Base-by-base conservation (phyloP, 2,113 vertebrate genomes). In the Zingel zingel region DNA sequence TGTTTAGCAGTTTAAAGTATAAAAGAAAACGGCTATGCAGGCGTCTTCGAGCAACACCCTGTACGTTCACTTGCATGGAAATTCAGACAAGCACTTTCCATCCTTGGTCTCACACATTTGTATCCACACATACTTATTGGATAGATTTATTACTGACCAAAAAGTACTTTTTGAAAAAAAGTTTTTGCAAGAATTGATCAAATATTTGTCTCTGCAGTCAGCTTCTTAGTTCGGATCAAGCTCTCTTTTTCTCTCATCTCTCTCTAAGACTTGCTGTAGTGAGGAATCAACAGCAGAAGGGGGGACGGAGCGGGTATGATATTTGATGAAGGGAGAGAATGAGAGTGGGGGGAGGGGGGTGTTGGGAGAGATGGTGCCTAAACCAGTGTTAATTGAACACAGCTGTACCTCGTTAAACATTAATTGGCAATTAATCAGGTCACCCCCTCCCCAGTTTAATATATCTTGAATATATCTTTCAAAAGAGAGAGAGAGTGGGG, bases 341-440 rank as follows among this genome's bases (percentile, higher is more conserved):
- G 51, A 16, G 47, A 9, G 53, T n/a, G n/a, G n/a, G n/a, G n/a
- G n/a, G n/a, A n/a, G 21, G 16, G 67, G 43, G 69, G 62, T 67
- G 82, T 48, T 6, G 43, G 58, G 43, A 85, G 86, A 88, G 79
- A 74, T 19, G 51, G 77, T 25, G 66, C 58, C 82, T 86, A 79
- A 90, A 92, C 75, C 86, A 81, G 87, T 88, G 92, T 93, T 95
- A 95, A 95, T 95, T 94, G 92, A 93, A 91, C 91, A 94, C 95
- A 95, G 94, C 94, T 95, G 94, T 94, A 91, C 81, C 92, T 95
- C 77, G 88, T 95, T 95, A 94, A 93, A 90, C 86, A 93, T 94
- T 94, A 95, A 96, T 94, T 95, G 93, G 61, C 91, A 95, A 95
- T 95, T 95, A 96, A 94, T 95, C 93, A 94, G 90, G 80, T 83